These are phyloP conservation scores for Battus philenor DNA, from an alignment of 1,140 invertebrate genomes.

Conservation along the genomic window DNA sequence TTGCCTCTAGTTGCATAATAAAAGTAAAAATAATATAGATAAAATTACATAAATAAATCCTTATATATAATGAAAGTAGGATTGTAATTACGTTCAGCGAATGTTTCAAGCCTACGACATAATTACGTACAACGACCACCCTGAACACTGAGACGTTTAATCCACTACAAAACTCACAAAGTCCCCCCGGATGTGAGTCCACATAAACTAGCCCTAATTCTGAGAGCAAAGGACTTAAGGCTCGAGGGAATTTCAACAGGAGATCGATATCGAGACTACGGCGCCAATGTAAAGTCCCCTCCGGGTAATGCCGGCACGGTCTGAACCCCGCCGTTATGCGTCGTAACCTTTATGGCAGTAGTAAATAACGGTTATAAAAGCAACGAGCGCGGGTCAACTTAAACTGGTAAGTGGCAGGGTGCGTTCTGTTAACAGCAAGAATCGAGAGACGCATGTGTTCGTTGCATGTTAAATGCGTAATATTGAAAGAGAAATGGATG, in stretches of 20 bases:
- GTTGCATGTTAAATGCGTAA: conserved; percentile 39
- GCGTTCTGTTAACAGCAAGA: conserved; percentile 39
- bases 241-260: conserved; percentile 56
- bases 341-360: conserved; percentile 25
- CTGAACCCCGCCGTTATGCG: conserved; percentile 42
- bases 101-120: no score
- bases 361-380: conserved; percentile 25
- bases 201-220: conserved; percentile 63
- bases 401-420: conserved; percentile 29
- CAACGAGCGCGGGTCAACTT: conserved; percentile 24
- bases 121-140: conserved; percentile 28
- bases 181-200: conserved; percentile 36
- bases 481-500: conserved; percentile 31
- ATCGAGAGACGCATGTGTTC: conserved; percentile 49
- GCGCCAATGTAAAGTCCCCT: conserved; percentile 47
- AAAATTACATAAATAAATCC: no score
- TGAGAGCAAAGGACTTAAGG: conserved; percentile 48
- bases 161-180: conserved; percentile 33
- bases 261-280: conserved; percentile 62
- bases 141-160: conserved; percentile 23
- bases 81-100: no score
- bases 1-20: no score
- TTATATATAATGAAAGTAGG: no score
- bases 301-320: conserved; percentile 32
- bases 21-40: no score